Evolutionary conservation across 2,888 invertebrate species (phyloP).

Genomic region (Brassicogethes aeneus): DNA sequence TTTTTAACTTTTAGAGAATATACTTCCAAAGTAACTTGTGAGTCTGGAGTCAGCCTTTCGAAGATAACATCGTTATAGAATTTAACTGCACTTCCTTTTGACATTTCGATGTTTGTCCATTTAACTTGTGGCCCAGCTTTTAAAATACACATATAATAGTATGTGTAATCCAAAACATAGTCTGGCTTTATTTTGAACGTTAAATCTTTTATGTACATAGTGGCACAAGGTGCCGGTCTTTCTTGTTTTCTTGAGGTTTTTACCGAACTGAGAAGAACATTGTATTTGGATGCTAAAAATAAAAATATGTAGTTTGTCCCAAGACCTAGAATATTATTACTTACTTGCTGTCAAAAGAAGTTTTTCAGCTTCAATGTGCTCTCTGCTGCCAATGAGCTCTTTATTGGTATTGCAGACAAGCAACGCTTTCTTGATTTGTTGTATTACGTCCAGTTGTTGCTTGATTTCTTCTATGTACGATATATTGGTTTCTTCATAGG

Average conservation of each 20-base stretch:
- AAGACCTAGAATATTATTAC: background rate
- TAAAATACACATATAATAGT: background rate
- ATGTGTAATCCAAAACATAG: background rate
- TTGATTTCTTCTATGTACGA: background rate
- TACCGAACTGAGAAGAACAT: background rate
- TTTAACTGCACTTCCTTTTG: background rate
- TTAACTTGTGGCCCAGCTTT: background rate
- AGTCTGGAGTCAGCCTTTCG: background rate
- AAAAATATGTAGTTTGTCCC: background rate
- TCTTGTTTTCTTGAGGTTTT: background rate
- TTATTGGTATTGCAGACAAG: background rate
- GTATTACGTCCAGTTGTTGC: background rate
- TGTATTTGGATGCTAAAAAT: background rate
- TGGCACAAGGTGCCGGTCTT: background rate
- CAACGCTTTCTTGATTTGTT: background rate
- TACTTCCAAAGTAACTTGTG: background rate
- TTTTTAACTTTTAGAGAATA: background rate
- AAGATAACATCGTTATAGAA: background rate
- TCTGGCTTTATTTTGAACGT: background rate
- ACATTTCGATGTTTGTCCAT: background rate
- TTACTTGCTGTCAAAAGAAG: background rate
- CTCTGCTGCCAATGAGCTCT: background rate
- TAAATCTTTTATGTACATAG: background rate
- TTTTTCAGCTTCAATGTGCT: background rate
- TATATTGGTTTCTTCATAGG: background rate